phyloP scores from a whole-genome alignment of 2,888 invertebrate species.

The Synergus gifuensis region DNA sequence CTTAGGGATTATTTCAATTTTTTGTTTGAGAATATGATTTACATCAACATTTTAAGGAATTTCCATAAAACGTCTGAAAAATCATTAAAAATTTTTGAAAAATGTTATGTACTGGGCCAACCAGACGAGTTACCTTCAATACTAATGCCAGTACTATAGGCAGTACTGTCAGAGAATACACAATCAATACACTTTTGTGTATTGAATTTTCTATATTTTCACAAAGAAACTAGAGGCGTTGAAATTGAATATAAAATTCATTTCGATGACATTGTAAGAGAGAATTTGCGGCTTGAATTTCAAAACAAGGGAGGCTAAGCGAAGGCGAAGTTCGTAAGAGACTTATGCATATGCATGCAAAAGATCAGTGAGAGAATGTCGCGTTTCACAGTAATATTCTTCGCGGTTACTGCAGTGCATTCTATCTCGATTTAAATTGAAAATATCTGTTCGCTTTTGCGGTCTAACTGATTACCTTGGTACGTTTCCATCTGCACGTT shows the following conservation, averaged over 20 bases:
- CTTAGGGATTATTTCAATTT: no score
- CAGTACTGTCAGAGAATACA: no score
- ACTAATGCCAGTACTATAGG: no score
- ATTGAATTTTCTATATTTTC: no score
- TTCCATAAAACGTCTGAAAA: no score
- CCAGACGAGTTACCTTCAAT: no score
- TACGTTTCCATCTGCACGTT: conserved; percentile 47
- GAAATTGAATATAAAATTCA: conserved; percentile 34
- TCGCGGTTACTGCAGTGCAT: conserved; percentile 46
- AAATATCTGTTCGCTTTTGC: conserved; percentile 48
- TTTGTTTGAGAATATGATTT: no score
- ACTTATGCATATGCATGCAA: conserved; percentile 42
- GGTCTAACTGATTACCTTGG: conserved; percentile 45
- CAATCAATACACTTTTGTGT: no score
- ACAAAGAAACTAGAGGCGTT: conserved; percentile 1
- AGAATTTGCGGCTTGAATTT: conserved; percentile 40
- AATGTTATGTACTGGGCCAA: no score
- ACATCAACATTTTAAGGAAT: no score
- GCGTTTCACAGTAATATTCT: conserved; percentile 39
- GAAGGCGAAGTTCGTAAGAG: conserved; percentile 29
- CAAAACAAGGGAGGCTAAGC: conserved; percentile 37
- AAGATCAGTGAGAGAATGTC: conserved; percentile 35
- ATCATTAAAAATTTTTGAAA: no score
- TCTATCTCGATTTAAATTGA: conserved; percentile 52
- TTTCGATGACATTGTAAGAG: conserved; percentile 21